Evolutionary conservation across 2,113 vertebrate species (phyloP).

Genomic region (Picathartes gymnocephalus): DNA sequence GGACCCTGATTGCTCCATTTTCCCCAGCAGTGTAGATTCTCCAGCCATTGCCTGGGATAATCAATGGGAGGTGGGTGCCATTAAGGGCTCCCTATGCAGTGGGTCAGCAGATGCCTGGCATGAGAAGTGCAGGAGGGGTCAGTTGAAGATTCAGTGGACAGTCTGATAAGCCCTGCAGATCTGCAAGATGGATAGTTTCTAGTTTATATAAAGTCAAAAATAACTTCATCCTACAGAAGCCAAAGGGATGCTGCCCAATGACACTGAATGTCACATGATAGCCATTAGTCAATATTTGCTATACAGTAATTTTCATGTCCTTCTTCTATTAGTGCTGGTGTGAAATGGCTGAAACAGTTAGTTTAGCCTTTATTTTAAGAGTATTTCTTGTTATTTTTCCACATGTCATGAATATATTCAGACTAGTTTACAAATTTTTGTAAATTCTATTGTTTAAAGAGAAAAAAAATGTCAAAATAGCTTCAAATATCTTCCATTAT

Average conservation of each 20-base stretch:
- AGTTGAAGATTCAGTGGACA: not conserved
- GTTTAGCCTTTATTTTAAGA: slow-evolving; percentile 13
- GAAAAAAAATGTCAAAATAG: slow-evolving; percentile 68
- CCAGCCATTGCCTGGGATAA: not conserved
- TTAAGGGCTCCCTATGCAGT: not conserved
- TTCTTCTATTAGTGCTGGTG: not conserved
- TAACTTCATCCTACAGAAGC: too few species aligned
- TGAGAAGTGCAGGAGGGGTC: not conserved
- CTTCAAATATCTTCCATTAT: slow-evolving; percentile 67
- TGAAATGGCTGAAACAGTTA: not conserved
- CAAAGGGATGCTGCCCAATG: not conserved
- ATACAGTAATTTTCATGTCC: not conserved
- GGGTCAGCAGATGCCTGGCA: not conserved
- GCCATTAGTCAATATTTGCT: not conserved
- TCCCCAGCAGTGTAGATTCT: not conserved
- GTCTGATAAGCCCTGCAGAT: not conserved
- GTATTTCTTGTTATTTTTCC: slow-evolving; percentile 34
- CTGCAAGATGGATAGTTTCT: not conserved
- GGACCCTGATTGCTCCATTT: not conserved
- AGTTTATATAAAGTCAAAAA: not conserved
- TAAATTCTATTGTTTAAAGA: slow-evolving; percentile 60
- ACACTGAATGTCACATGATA: not conserved
- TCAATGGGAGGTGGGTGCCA: not conserved
- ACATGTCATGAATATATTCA: slow-evolving; percentile 39
- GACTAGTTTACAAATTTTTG: slow-evolving; percentile 59